Base-by-base conservation (phyloP, 2,797 vertebrate genomes). In the Macroramphosus scolopax region DNA sequence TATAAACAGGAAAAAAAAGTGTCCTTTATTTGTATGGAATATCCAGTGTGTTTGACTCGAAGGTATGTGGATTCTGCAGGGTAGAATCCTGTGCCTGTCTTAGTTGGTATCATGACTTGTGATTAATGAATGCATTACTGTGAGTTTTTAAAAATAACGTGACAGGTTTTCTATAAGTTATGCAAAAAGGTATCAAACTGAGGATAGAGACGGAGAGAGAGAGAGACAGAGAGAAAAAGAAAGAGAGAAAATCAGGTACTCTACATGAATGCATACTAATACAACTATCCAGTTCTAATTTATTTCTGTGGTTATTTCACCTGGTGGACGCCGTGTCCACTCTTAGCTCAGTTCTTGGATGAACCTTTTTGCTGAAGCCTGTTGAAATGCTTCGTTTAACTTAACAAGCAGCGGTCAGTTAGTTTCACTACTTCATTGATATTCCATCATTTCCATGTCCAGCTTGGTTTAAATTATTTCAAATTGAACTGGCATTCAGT, bases 161-260 rank as follows among this genome's bases (percentile, higher is more conserved):
- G 68, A 74, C 60, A 79, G 68, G 72, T 84, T 89, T 87, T 82
- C 80, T 84, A 68, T 83, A 87, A 86, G 75, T 87, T 86, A 87
- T 87, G 84, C 87, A 88, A 87, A 79, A 87, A 79, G 83, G 75
- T 86, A 82, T 84, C 78, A 80, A 81, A 81, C 65, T 61, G 69
- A 78, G 75, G 53, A 61, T 70, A 82, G 77, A 76, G 68, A 78
- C 6, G n/a, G 17, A 20, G 9, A 9, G 15, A 76, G 75, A 72
- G 55, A 68, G 89, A 86, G 87, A 89, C 88, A 91, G 91, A n/a
- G n/a, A n/a, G n/a, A n/a, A n/a, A n/a, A n/a, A n/a, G n/a, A n/a
- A n/a, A n/a, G n/a, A 68, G 75, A 72, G 55, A 68, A 89, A 86
- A 88, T 89, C 88, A 91, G 91, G 91, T 92, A 92, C 91, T 90